Conservation (phyloP, 2,888 invertebrate genomes). For the Hyles lineata region DNA sequence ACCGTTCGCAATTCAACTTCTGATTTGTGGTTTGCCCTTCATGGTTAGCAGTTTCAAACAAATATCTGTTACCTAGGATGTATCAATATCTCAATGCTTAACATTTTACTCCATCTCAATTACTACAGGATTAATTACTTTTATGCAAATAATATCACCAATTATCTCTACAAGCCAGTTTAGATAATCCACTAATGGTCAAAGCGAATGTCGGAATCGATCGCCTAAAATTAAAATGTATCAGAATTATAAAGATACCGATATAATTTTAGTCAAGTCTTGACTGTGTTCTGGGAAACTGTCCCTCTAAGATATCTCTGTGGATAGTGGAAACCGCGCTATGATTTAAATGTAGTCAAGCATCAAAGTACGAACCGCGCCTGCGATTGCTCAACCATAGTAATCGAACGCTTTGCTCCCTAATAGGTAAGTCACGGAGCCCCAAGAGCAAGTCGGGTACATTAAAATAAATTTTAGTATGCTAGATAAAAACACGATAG, state of each 20-base stretch:
- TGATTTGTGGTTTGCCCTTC: slow-evolving; percentile 6
- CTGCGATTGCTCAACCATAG: slow-evolving; percentile 9
- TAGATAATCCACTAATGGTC: too few relatives aligned
- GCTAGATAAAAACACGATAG: not conserved
- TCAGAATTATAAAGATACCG: not conserved
- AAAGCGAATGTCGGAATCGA: not conserved
- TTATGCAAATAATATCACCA: not conserved
- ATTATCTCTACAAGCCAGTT: too few relatives aligned
- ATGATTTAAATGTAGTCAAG: not conserved
- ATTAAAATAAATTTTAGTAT: slow-evolving; percentile 3
- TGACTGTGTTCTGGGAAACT: not conserved
- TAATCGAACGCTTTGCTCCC: slow-evolving; percentile 2
- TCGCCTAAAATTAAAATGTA: not conserved
- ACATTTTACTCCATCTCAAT: not conserved
- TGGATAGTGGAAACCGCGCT: not conserved
- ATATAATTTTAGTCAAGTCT: not conserved
- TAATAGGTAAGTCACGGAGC: not conserved
- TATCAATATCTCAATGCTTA: slow-evolving; percentile 6
- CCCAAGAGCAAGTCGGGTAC: not conserved
- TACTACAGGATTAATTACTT: not conserved
- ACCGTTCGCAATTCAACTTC: not conserved
- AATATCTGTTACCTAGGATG: not conserved
- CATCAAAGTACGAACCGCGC: not conserved
- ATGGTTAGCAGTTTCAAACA: slow-evolving; percentile 3
- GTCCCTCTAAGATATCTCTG: not conserved